Percentiles rank a stretch among this genome's conserved stretches.
phyloP scores from a whole-genome alignment of 23 tunicate genomes.

The Pegea sp. region DNA sequence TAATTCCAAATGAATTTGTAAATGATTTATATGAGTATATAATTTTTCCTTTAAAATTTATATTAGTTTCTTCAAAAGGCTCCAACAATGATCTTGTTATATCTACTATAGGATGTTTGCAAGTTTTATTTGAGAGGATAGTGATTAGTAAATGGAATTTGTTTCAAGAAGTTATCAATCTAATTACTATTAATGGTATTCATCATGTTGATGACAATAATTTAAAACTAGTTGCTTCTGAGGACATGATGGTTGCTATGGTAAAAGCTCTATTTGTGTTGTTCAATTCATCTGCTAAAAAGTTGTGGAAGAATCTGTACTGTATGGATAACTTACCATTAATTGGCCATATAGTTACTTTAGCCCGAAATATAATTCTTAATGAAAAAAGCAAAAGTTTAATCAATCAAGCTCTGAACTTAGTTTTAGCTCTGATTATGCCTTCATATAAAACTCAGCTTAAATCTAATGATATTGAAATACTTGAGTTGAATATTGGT shows the following conservation, averaged over 20 bases:
- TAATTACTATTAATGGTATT: no score
- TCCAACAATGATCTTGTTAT: no score
- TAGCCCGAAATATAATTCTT: slow-evolving; percentile 6
- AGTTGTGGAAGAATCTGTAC: slow-evolving; percentile 9
- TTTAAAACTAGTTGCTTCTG: no score
- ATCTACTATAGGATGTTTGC: no score
- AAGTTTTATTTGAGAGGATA: no score
- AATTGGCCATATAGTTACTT: slow-evolving; percentile 39
- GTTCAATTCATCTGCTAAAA: slow-evolving; percentile 2
- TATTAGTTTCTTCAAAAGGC: no score
- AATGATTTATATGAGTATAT: no score
- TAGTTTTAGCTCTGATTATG: slow-evolving; percentile 8
- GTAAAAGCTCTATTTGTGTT: slow-evolving; percentile 4
- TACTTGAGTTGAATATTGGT: slow-evolving; percentile 6
- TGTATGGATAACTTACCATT: slow-evolving; percentile 9
- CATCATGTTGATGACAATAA: no score
- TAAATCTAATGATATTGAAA: slow-evolving; percentile 2
- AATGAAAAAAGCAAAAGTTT: slow-evolving; percentile 7
- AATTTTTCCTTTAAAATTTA: no score
- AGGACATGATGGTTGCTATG: slow-evolving; percentile 17
- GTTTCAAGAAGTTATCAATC: no score
- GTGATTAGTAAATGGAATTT: no score
- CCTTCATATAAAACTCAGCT: slow-evolving; percentile 2
- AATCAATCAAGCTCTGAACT: slow-evolving; percentile 10
- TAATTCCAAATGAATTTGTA: no score